These are phyloP conservation scores for Emmelina monodactyla DNA, from an alignment of 2,888 invertebrate species.

Conservation along the genomic window DNA sequence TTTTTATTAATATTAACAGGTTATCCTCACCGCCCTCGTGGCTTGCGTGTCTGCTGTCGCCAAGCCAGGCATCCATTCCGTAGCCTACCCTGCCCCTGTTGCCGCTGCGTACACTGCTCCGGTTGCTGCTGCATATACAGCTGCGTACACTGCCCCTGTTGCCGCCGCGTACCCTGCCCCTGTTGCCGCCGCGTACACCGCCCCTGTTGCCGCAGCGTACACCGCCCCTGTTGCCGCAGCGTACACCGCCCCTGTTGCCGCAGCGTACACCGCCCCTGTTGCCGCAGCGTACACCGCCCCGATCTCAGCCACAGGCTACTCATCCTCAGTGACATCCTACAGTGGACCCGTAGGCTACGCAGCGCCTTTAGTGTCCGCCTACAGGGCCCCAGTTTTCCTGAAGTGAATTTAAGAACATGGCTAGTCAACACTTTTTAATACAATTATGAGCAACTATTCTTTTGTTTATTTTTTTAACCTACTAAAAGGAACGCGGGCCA, in stretches of 20 bases:
- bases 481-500: too few species aligned
- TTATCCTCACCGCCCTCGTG: constrained; percentile 39
- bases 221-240: constrained; percentile 3
- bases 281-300: constrained; percentile 42
- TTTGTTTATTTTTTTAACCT: neutral
- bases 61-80: constrained; percentile 46
- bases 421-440: neutral
- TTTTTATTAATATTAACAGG: too few species aligned
- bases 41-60: constrained; percentile 44
- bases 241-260: constrained; percentile 12
- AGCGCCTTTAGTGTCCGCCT: constrained; percentile 28
- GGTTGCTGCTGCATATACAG: constrained; percentile 4
- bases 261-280: constrained; percentile 30
- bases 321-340: constrained; percentile 23
- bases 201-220: constrained; percentile 9
- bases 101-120: constrained; percentile 17
- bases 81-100: constrained; percentile 13
- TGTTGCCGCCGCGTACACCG: constrained; percentile 9
- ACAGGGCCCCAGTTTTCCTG: constrained; percentile 21
- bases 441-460: neutral
- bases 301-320: constrained; percentile 34
- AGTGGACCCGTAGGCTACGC: constrained; percentile 26
- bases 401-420: neutral
- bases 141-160: constrained; percentile 1
- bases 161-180: constrained; percentile 7